A percentile compares a stretch with the other conserved stretches of the same genome.
phyloP scores from a whole-genome alignment of 2,113 vertebrate species.

The Coptodon rendalli region DNA sequence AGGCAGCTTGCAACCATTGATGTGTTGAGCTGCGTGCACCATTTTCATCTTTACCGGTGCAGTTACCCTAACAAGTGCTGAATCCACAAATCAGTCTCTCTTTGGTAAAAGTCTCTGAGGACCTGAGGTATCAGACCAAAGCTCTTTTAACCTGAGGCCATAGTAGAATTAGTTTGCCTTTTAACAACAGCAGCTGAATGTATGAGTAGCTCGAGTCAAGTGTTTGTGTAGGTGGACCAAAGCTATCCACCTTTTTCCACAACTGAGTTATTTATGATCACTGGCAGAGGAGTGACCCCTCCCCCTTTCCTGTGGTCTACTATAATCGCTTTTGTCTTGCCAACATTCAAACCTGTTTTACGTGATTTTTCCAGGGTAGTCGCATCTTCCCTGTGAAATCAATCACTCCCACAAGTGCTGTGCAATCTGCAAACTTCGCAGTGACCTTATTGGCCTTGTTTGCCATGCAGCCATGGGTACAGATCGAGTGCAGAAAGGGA shows the following conservation, averaged over 20 bases:
- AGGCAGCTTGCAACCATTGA: background rate
- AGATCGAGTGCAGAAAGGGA: background rate
- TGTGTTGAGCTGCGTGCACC: background rate
- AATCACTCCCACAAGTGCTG: fast-evolving
- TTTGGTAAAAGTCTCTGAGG: background rate
- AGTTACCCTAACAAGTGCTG: background rate
- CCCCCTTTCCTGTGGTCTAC: background rate
- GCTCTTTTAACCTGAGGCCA: background rate
- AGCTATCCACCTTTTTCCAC: background rate
- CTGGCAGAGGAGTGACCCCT: background rate
- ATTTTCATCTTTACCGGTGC: background rate
- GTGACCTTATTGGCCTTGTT: background rate
- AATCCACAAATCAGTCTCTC: background rate
- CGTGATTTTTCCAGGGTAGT: background rate
- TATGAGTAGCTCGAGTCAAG: background rate
- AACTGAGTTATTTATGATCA: background rate
- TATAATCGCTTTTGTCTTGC: background rate
- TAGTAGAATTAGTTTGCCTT: background rate
- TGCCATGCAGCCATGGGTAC: background rate
- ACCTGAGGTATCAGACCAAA: background rate
- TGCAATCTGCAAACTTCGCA: background rate
- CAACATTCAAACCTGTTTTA: background rate
- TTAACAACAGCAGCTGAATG: background rate
- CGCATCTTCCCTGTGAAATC: background rate
- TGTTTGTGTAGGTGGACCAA: background rate